Conservation (phyloP, 2,797 vertebrate genomes). For the Bryconaethiops microstoma region DNA sequence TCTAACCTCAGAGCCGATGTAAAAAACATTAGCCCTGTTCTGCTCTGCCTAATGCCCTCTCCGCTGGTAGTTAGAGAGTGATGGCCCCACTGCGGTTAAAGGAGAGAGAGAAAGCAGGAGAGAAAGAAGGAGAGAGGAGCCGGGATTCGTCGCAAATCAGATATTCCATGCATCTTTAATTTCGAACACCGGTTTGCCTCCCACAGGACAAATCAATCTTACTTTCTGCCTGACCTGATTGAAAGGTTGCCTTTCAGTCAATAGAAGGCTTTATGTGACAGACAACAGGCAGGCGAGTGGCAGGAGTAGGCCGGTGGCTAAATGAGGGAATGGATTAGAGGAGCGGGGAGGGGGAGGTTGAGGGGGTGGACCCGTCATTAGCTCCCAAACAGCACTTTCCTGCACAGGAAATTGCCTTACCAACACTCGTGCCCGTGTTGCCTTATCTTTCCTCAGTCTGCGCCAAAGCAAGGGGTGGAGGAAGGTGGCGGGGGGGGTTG, state of each 20-base stretch:
- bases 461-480: constrained; percentile 26
- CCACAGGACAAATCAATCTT: constrained; percentile 67
- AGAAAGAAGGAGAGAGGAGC: background rate
- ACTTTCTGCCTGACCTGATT: constrained; percentile 57
- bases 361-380: constrained; percentile 53
- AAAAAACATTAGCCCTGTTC: constrained; percentile 54
- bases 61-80: constrained; percentile 34
- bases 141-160: constrained; percentile 66
- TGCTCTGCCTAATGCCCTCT: constrained; percentile 44
- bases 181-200: constrained; percentile 59
- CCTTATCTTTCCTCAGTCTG: constrained; percentile 54
- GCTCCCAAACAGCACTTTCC: constrained; percentile 53
- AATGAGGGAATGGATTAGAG: constrained; percentile 53
- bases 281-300: constrained; percentile 45
- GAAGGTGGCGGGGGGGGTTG: constrained; percentile 30
- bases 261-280: constrained; percentile 57
- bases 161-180: constrained; percentile 74
- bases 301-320: constrained; percentile 44
- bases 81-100: constrained; percentile 33
- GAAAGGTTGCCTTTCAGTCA: constrained; percentile 62
- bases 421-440: constrained; percentile 48
- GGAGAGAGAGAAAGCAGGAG: background rate
- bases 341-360: constrained; percentile 9
- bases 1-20: constrained; percentile 40
- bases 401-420: constrained; percentile 60